phyloP scores from a whole-genome alignment of 2,888 invertebrate genomes.

The Sabatieria punctata region DNA sequence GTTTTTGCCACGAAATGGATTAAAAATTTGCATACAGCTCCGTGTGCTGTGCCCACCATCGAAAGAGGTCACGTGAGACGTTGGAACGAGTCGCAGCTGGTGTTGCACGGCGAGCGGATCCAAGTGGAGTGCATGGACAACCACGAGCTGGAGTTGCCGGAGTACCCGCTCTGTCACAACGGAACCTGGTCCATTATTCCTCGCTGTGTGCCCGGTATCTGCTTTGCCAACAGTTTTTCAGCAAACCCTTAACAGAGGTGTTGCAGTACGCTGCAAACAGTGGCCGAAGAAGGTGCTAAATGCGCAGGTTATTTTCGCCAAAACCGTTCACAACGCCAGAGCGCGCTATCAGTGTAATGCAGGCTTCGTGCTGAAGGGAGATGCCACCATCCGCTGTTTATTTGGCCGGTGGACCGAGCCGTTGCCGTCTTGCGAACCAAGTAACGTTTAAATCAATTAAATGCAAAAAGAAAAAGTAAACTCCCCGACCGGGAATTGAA shows the following conservation, averaged over 20 bases:
- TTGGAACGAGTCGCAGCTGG: conserved; percentile 30
- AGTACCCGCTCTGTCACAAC: conserved; percentile 32
- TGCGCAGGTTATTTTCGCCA: conserved; percentile 89
- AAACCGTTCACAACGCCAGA: conserved; percentile 88
- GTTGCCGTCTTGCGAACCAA: conserved; percentile 54
- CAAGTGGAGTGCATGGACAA: conserved; percentile 61
- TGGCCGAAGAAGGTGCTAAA: conserved; percentile 70
- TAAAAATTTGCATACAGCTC: conserved; percentile 49
- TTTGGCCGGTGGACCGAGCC: conserved; percentile 89
- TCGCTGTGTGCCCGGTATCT: conserved; percentile 35
- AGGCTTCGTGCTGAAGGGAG: conserved; percentile 44
- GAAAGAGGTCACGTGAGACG: conserved; percentile 33
- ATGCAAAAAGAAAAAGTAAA: background rate
- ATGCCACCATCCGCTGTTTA: conserved; percentile 59
- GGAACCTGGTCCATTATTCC: conserved; percentile 36
- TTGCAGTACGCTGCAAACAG: conserved; percentile 56
- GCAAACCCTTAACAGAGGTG: too few relatives aligned
- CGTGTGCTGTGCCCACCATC: conserved; percentile 71
- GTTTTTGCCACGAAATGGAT: too few relatives aligned
- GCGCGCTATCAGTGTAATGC: conserved; percentile 84
- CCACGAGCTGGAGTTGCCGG: conserved; percentile 23
- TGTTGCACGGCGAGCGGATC: conserved; percentile 53
- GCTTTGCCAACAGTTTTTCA: background rate
- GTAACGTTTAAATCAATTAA: conserved; percentile 20
- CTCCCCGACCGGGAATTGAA: conserved; percentile 16